phyloP scores from a whole-genome alignment of 1,140 invertebrate species.

The Solenopsis invicta region DNA sequence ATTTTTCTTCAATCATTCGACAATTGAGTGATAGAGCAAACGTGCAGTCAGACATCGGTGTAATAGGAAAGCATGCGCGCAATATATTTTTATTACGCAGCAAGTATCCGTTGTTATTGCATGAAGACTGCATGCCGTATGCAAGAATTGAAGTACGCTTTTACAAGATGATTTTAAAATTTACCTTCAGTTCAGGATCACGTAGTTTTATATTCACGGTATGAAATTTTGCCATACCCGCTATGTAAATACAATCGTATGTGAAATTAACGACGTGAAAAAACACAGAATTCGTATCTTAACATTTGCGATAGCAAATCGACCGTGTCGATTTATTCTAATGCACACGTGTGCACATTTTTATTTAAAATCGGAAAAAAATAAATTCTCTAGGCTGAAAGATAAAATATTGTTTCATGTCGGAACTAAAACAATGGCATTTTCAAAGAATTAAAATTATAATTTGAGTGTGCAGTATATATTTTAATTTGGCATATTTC shows the following conservation, averaged over 20 bases:
- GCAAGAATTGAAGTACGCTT: neutral
- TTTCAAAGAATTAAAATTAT: neutral
- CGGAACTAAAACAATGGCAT: neutral
- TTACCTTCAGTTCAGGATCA: neutral
- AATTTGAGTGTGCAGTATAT: neutral
- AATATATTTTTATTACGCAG: neutral
- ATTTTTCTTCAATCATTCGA: constrained; percentile 33
- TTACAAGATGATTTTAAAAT: neutral
- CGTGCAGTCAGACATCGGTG: neutral
- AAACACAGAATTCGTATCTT: constrained; percentile 3
- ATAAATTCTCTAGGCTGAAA: neutral
- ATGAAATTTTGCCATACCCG: neutral
- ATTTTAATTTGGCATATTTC: neutral
- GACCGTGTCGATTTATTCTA: neutral
- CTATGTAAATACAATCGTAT: constrained; percentile 22
- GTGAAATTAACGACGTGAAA: neutral
- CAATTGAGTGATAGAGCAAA: constrained; percentile 22
- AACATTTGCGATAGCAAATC: neutral
- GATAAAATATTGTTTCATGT: neutral
- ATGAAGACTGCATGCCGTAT: neutral
- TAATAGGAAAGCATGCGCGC: neutral
- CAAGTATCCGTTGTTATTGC: neutral
- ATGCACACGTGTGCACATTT: neutral
- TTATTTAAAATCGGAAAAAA: neutral
- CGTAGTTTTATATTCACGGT: constrained; percentile 4